These are phyloP conservation scores for Megaceryle torquata DNA, from an alignment of 2,113 vertebrate species.

Conservation along the genomic window DNA sequence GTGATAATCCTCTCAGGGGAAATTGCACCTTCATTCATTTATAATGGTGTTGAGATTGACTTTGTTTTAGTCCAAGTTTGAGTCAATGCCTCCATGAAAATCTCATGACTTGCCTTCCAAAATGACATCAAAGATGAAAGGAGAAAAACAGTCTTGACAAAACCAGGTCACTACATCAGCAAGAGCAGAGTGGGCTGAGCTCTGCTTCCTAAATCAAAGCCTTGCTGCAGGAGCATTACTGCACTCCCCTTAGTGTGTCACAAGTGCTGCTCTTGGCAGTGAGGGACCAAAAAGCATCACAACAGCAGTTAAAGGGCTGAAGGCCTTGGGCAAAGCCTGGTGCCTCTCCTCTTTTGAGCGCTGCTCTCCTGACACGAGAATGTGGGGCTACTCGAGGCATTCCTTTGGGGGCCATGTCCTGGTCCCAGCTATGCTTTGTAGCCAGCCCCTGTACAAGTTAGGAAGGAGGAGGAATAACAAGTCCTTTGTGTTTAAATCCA, in stretches of 20 bases:
- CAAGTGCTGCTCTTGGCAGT: not conserved
- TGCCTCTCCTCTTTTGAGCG: not conserved
- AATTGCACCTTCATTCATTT: not conserved
- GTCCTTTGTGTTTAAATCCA: not conserved
- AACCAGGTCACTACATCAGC: constrained; percentile 57
- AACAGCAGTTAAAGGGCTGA: not conserved
- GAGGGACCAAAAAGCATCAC: not conserved
- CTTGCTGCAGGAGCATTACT: not conserved
- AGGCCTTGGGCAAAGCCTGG: not conserved
- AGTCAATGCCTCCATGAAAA: constrained; percentile 43
- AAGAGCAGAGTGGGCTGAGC: constrained; percentile 28
- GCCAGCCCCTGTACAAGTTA: not conserved
- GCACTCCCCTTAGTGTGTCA: not conserved
- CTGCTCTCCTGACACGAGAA: not conserved
- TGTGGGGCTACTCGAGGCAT: not conserved
- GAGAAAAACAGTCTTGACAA: constrained; percentile 57
- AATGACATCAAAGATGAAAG: constrained; percentile 44
- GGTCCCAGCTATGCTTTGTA: not conserved
- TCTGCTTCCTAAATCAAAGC: constrained; percentile 28
- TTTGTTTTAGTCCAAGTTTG: constrained; percentile 53
- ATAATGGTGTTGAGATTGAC: not conserved
- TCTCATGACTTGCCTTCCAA: constrained; percentile 48
- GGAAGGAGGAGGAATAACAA: not conserved
- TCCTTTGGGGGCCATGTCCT: not conserved
- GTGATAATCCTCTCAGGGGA: constrained; percentile 20